Percentiles rank a stretch among this genome's conserved stretches.
phyloP scores from a whole-genome alignment of 2,113 vertebrate genomes.

The Mormyrus iriodes region DNA sequence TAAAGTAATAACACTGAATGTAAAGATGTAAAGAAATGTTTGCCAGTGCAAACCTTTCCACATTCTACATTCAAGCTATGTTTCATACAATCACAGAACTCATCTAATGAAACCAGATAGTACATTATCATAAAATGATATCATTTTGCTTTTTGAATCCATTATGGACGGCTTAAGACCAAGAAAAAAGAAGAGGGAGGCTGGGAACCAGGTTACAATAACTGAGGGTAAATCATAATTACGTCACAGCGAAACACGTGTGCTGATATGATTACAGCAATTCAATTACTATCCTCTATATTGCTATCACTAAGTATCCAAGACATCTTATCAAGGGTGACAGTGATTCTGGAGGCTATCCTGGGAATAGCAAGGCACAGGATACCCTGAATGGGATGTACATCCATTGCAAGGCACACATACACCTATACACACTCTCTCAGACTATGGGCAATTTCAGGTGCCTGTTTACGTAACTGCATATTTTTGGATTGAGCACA shows the following conservation, averaged over 20 bases:
- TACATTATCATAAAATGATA: conserved; percentile 9
- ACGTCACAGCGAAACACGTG: conserved; percentile 15
- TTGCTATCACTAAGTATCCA: not conserved
- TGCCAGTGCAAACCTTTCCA: not conserved
- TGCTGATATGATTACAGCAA: conserved; percentile 14
- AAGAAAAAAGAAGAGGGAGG: not conserved
- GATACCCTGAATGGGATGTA: not conserved
- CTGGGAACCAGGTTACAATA: conserved; percentile 14
- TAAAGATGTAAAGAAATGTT: not conserved
- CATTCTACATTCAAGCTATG: not conserved
- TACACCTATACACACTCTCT: not conserved
- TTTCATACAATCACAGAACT: not conserved
- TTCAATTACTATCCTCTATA: not conserved
- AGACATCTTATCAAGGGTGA: not conserved
- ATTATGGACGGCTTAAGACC: conserved; percentile 3
- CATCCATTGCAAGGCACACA: not conserved
- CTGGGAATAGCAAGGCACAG: not conserved
- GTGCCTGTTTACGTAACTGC: not conserved
- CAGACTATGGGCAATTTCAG: not conserved
- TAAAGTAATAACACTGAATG: not conserved
- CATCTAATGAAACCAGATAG: conserved; percentile 16
- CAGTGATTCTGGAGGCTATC: not conserved
- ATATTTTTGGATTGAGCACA: not conserved
- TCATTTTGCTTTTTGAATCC: conserved; percentile 9
- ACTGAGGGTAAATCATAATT: conserved; percentile 23